A percentile compares a stretch with the other conserved stretches of the same genome.
These are phyloP conservation scores for Onychomys leucogaster DNA, from an alignment of 2,797 vertebrate species.

Conservation along the genomic window DNA sequence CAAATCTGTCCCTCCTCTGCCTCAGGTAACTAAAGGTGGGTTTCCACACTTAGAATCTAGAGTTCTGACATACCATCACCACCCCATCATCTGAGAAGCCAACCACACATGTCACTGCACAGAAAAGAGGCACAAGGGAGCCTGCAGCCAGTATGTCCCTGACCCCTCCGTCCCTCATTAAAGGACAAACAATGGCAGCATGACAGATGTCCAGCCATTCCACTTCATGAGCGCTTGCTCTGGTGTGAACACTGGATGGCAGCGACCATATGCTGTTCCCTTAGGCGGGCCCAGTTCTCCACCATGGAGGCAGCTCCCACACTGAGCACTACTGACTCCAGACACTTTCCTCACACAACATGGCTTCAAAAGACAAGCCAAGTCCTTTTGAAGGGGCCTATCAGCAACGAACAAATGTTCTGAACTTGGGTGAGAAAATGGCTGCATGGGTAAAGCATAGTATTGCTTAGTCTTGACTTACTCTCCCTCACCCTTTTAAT, in stretches of 20 bases:
- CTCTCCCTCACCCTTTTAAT: constrained; percentile 1
- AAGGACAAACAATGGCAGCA: background rate
- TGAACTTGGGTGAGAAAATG: background rate
- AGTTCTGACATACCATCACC: background rate
- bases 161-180: background rate
- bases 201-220: constrained; percentile 62
- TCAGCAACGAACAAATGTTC: background rate
- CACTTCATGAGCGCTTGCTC: background rate
- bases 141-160: background rate
- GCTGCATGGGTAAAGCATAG: background rate
- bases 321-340: background rate
- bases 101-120: background rate
- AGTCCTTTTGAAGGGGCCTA: background rate
- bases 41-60: background rate
- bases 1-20: background rate
- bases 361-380: background rate
- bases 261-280: constrained; percentile 9
- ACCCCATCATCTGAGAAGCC: background rate
- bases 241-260: background rate
- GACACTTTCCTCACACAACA: background rate
- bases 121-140: background rate
- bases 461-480: background rate
- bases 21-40: background rate
- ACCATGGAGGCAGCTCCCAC: background rate
- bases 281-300: background rate